Base-by-base conservation (phyloP, 53 echinoderm and acorn worm species). In the Astropecten irregularis region DNA sequence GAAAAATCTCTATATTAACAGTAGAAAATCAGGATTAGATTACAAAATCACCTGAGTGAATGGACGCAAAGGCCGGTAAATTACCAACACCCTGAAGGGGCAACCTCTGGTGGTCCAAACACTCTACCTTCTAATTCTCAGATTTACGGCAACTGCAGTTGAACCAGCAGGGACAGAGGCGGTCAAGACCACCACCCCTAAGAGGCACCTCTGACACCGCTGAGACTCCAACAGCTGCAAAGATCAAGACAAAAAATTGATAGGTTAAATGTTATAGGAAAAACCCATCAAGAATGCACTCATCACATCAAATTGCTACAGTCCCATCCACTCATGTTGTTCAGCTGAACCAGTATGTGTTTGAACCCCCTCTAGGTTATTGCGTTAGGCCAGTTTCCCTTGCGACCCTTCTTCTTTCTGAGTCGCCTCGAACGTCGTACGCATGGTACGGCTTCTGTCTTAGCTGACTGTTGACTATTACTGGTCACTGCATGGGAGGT, bases 401-500 rank as follows among this genome's bases (percentile, higher is more conserved):
- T 2, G 5, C 22, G 66, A 33, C 66, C 19, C 66, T 66, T 66
- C 27, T n/a, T n/a, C 8, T 33, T 66, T 20, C 4, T 66, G 0
- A 66, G 66, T 37, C 66, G 66, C 23, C 32, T 18, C 4, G 66
- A 65, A 19, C 66, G 66, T 37, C 66, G 31, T 20, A 65, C 66
- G 0, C 35, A n/a, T 20, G 66, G 39, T 20, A 19, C 55, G 21
- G 5, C 55, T 5, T 20, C 21, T 13, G 55, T 18, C 0, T 33
- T 3, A 9, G 16, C 0, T 20, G 16, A 19, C 1, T 37, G 0
- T 65, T 1, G 19, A 0, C 22, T 15, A 35, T 33, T 19, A 18
- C 38, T 18, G 20, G 9, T 34, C 35, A 65, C 34, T 0, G 27
- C 35, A 15, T 16, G 13, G 8, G 8, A 8, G 14, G 47, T 14